Evolutionary conservation across 2,797 vertebrate species (phyloP), one percentile per base, ranked within the genome.

Genomic region (Numenius phaeopus): DNA sequence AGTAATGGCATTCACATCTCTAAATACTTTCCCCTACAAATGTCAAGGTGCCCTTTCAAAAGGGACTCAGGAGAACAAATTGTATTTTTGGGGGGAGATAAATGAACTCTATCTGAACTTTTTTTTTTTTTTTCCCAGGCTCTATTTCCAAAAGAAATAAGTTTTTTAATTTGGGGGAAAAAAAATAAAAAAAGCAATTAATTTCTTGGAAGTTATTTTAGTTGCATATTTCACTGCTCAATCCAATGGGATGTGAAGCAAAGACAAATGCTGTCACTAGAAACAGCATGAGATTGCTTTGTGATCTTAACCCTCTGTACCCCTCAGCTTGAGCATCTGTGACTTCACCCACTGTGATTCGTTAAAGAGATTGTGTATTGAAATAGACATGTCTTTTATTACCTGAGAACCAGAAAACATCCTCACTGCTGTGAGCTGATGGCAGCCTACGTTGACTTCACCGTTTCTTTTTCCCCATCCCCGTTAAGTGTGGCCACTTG

Each of bases 211-310:
- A 92, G 73, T 75, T 11, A 76, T 80, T 95, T 85, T 77, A 77
- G 52, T 71, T 91, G 44, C 26, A 19, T 57, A 30, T 89, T 94
- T 88, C 22, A 42, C 22, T 70, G 26, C 57, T 92, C 72, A 80
- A 13, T 44, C 18, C 61, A 49, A 6, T 52, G 64, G 46, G 59
- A 81, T 75, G 27, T 87, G 86, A 87, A 89, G 70, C 81, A 92
- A 80, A 93, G 92, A 90, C 73, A 88, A 94, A 91, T 73, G 71
- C 78, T 96, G 81, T 87, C 90, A 77, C 27, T 64, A 79, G 47
- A 58, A 94, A 59, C 89, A 95, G 83, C 89, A 42, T 62, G 94
- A 89, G 64, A 34, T 47, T 55, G 18, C 75, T 92, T 87, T 92
- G 90, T 96, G 86, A 37, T 93, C 66, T 89, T 87, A 96, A 96